These are phyloP conservation scores for Halcyon chelicuti DNA, from an alignment of 2,797 vertebrate species.

Conservation along the genomic window DNA sequence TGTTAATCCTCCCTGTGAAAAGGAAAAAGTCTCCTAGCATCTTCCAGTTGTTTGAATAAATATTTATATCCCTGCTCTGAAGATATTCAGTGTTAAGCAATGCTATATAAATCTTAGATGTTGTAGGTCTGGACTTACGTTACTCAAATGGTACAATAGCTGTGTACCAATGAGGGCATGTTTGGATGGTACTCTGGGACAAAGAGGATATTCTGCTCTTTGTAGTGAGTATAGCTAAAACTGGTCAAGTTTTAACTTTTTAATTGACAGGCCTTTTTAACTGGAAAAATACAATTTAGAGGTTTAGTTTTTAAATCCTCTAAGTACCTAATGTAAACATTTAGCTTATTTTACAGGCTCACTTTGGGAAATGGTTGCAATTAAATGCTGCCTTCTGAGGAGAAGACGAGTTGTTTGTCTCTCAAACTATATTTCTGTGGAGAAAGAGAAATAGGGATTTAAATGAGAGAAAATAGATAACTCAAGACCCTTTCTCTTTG, in stretches of 20 bases:
- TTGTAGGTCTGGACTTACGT: not conserved
- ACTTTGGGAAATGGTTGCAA: not conserved
- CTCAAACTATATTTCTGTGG: not conserved
- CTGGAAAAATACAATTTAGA: not conserved
- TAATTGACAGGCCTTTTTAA: not conserved
- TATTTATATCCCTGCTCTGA: not conserved
- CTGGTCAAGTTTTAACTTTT: not conserved
- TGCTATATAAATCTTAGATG: not conserved
- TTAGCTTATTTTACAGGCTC: not conserved
- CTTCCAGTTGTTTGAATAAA: not conserved
- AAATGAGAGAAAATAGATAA: not conserved
- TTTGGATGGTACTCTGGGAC: not conserved
- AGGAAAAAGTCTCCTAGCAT: accelerated
- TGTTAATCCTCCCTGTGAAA: not conserved
- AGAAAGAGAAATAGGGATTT: not conserved
- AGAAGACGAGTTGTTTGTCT: not conserved
- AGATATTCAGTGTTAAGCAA: not conserved
- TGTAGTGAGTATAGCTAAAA: not conserved
- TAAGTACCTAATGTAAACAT: not conserved
- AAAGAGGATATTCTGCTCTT: not conserved
- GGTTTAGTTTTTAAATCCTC: not conserved
- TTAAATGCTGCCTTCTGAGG: not conserved
- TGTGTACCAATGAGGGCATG: accelerated
- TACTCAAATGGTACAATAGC: not conserved
- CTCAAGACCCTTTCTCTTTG: accelerated